Percentiles rank a stretch among this genome's conserved stretches.
These are phyloP conservation scores for Myripristis murdjan DNA, from an alignment of 2,797 vertebrate species.

Conservation along the genomic window DNA sequence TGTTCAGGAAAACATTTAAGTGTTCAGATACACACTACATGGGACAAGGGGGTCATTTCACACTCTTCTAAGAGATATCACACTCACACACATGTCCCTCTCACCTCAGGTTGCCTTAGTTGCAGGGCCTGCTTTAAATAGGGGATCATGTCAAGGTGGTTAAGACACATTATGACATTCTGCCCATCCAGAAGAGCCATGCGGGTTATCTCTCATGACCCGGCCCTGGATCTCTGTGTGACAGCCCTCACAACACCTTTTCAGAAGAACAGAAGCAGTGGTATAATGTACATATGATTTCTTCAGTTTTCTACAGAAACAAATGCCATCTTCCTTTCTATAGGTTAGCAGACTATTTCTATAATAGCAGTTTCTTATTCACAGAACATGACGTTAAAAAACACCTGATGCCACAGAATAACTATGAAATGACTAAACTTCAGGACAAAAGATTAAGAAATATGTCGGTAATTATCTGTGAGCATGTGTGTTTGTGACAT, in stretches of 20 bases:
- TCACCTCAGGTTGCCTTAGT: constrained; percentile 65
- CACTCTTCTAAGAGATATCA: constrained; percentile 54
- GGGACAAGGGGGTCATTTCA: constrained; percentile 43
- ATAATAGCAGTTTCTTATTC: not conserved
- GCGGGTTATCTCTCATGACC: constrained; percentile 37
- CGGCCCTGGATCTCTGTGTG: not conserved
- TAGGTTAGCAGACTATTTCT: not conserved
- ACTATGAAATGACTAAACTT: constrained; percentile 16
- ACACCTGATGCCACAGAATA: constrained; percentile 21
- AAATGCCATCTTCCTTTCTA: not conserved
- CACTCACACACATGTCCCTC: constrained; percentile 47
- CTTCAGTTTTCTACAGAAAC: not conserved
- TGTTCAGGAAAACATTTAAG: not conserved
- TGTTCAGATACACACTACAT: constrained; percentile 11
- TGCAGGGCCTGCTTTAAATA: constrained; percentile 68
- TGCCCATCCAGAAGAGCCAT: constrained; percentile 46
- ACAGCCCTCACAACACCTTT: constrained; percentile 19
- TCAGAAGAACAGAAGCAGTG: constrained; percentile 5
- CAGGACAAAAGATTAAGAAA: constrained; percentile 40
- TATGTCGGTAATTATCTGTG: constrained; percentile 25
- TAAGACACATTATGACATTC: constrained; percentile 61
- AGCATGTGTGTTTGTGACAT: constrained; percentile 29
- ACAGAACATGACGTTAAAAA: too few relatives aligned
- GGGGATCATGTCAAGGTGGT: constrained; percentile 57
- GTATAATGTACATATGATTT: constrained; percentile 1